Percentiles rank a stretch among this genome's conserved stretches.
Conservation (phyloP, 2,797 vertebrate genomes). For the Enteromius treurensis region DNA sequence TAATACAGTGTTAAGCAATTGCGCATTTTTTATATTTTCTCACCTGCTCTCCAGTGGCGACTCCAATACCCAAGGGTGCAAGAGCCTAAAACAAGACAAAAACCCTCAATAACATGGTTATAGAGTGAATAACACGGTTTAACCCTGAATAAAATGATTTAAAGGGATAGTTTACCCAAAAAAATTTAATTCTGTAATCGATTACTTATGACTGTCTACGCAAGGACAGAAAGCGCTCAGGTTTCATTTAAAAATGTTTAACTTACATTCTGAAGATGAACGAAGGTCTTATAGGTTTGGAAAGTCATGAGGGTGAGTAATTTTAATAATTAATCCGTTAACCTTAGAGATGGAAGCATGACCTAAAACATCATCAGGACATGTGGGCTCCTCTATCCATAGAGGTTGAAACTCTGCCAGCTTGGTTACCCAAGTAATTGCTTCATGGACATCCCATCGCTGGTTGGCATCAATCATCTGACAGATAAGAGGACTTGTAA, state of each 20-base stretch:
- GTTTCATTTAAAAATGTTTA: too few relatives aligned
- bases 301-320: too few relatives aligned
- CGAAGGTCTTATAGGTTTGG: too few relatives aligned
- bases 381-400: slow-evolving; percentile 86
- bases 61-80: slow-evolving; percentile 77
- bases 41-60: slow-evolving; percentile 84
- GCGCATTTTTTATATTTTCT: slow-evolving; percentile 37
- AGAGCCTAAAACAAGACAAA: slow-evolving; percentile 74
- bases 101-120: neutral
- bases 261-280: too few relatives aligned
- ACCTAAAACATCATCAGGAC: slow-evolving; percentile 84
- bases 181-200: too few relatives aligned
- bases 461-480: slow-evolving; percentile 88
- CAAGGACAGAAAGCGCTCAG: too few relatives aligned
- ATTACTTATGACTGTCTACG: too few relatives aligned
- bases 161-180: too few relatives aligned
- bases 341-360: slow-evolving; percentile 83
- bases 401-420: slow-evolving; percentile 80
- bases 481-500: slow-evolving; percentile 26
- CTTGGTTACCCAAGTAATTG: slow-evolving; percentile 76
- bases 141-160: too few relatives aligned
- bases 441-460: slow-evolving; percentile 83
- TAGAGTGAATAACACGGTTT: neutral
- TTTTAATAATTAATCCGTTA: neutral
- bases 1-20: neutral